Percentiles rank a stretch among this genome's conserved stretches.
These are phyloP conservation scores for Anseranas semipalmata DNA, from an alignment of 2,113 vertebrate species.

Conservation along the genomic window DNA sequence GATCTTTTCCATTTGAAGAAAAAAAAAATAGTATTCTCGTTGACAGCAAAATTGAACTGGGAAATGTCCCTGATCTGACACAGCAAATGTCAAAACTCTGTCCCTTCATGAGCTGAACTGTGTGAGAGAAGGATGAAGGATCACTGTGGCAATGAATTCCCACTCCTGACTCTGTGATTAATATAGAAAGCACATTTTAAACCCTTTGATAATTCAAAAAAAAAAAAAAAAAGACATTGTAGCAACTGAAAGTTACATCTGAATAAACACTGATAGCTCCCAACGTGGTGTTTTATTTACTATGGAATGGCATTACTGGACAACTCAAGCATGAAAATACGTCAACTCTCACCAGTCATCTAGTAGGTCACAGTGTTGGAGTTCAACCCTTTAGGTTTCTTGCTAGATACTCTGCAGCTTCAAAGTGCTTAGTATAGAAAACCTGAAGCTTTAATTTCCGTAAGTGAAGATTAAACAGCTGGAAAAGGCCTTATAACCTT, in stretches of 20 bases:
- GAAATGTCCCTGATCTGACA: not conserved
- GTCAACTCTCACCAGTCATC: not conserved
- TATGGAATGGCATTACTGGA: not conserved
- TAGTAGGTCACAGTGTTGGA: not conserved
- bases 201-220: not conserved
- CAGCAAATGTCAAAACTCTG: not conserved
- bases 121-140: not conserved
- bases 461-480: not conserved
- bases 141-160: not conserved
- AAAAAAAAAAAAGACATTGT: not conserved
- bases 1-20: not conserved
- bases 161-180: not conserved
- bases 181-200: not conserved
- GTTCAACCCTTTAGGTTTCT: not conserved
- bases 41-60: not conserved
- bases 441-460: not conserved
- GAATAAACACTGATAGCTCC: not conserved
- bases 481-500: not conserved
- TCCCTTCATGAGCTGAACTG: not conserved
- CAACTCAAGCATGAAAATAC: not conserved
- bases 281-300: not conserved
- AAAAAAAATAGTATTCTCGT: not conserved
- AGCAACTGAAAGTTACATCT: not conserved
- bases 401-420: not conserved
- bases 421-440: not conserved